phyloP scores from a whole-genome alignment of 2,888 invertebrate species.

The Keiferia lycopersicella region DNA sequence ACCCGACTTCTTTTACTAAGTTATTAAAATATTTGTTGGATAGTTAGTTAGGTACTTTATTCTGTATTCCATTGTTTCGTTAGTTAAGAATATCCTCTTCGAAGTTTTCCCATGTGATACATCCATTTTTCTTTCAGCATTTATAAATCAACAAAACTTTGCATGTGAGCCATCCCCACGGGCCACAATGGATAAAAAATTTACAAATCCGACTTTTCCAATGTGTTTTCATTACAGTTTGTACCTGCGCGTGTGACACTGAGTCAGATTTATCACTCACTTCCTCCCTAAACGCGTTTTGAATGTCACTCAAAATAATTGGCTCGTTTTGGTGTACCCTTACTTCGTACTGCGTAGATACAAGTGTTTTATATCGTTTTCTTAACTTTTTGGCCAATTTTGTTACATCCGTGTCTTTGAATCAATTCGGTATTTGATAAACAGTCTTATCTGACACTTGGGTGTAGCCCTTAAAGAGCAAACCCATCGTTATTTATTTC shows the following conservation, averaged over 20 bases:
- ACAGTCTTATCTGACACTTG: too few relatives aligned
- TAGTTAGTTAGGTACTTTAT: too few relatives aligned
- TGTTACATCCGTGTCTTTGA: neutral
- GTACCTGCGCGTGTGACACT: conserved; percentile 60
- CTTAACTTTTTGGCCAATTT: neutral
- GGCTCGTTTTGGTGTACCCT: neutral
- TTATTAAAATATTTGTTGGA: too few relatives aligned
- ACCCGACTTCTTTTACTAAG: too few relatives aligned
- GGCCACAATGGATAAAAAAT: neutral
- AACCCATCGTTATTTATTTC: too few relatives aligned
- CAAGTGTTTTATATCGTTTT: conserved; percentile 6
- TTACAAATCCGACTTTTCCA: conserved; percentile 24
- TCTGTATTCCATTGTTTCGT: too few relatives aligned
- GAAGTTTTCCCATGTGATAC: too few relatives aligned
- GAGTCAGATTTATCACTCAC: conserved; percentile 69
- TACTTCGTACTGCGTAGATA: neutral
- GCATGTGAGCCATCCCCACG: neutral
- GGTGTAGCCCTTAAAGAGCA: too few relatives aligned
- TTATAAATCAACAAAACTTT: neutral
- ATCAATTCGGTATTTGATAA: too few relatives aligned
- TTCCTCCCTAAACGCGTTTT: conserved; percentile 51
- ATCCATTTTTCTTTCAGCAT: too few relatives aligned
- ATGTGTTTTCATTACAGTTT: conserved; percentile 69
- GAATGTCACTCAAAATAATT: conserved; percentile 49
- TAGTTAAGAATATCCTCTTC: too few relatives aligned